Base-by-base conservation (phyloP, 2,797 vertebrate genomes). In the Sphenodon punctatus region DNA sequence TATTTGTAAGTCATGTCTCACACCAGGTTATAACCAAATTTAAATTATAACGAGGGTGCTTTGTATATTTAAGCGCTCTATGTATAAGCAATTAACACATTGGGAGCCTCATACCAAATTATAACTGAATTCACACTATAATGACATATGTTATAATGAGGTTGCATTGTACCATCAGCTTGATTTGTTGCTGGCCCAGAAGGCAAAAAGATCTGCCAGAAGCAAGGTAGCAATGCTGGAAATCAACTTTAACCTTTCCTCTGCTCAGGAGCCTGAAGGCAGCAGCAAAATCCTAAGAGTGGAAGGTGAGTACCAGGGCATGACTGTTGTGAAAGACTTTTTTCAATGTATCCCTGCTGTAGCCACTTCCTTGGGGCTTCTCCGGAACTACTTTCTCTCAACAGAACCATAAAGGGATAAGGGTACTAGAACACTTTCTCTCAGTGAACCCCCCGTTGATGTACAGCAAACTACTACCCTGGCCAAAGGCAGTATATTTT, bases 181-280 rank as follows among this genome's bases (percentile, higher is more conserved):
- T n/a, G n/a, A n/a, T n/a, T n/a, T n/a, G n/a, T n/a, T n/a, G n/a
- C n/a, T n/a, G 36, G 4, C 6, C 43, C 19, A 64, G 75, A 16
- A 3, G 34, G 39, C 4, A 13, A 34, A 58, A 19, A 46, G n/a
- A 22, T 46, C 45, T 46, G 22, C 9, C 45, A 46, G 45, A 17
- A 46, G 43, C 79, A 75, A 25, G 75, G 45, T 13, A 58, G 32
- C 32, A 46, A 5, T 7, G 41, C 46, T 0, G 4, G 23, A 75
- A 84, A 78, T 60, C 10, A 42, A 32, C 30, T 51, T 4, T 38
- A 32, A 75, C 56, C 10, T 45, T 20, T 51, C 14, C 61, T 85
- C 27, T 0, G 0, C n/a, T 25, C 30, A 19, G 42, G 23, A 81
- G 48, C 30, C 53, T 39, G 38, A 39, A 39, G 38, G n/a, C n/a